Evolutionary conservation across 2,113 vertebrate species (phyloP).

Genomic region (Campylomormyrus numenius): DNA sequence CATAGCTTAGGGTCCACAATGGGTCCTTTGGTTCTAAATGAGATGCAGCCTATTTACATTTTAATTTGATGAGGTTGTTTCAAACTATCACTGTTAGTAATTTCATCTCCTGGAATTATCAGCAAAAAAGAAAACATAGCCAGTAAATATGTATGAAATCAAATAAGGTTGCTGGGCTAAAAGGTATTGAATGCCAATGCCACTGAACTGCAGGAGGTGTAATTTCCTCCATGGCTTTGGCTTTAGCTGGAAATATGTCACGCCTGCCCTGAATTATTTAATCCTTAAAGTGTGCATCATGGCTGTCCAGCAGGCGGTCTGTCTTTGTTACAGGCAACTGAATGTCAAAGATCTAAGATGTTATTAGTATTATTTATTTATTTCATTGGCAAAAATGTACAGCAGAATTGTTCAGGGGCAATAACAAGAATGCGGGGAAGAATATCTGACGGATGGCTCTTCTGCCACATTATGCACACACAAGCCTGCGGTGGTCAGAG

Average conservation of each 20-base stretch:
- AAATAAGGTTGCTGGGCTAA: slow-evolving; percentile 72
- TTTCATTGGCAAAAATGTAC: slow-evolving; percentile 74
- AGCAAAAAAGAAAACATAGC: slow-evolving; percentile 68
- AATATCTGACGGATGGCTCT: not conserved
- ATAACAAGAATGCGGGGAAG: slow-evolving; percentile 72
- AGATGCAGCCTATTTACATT: slow-evolving; percentile 77
- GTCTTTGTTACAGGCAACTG: slow-evolving; percentile 77
- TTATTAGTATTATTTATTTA: slow-evolving; percentile 40
- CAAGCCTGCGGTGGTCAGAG: not conserved
- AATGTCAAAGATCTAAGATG: slow-evolving; percentile 86
- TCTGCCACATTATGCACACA: not conserved
- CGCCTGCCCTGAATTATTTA: slow-evolving; percentile 92
- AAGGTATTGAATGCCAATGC: slow-evolving; percentile 74
- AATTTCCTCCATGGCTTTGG: slow-evolving; percentile 80
- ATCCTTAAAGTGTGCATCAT: slow-evolving; percentile 94
- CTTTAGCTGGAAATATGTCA: slow-evolving; percentile 77
- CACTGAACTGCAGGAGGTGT: slow-evolving; percentile 76
- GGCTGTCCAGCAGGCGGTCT: slow-evolving; percentile 79
- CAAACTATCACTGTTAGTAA: slow-evolving; percentile 74
- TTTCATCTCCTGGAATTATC: slow-evolving; percentile 72
- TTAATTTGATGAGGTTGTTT: slow-evolving; percentile 66
- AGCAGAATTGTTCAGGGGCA: slow-evolving; percentile 82
- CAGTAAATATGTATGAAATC: slow-evolving; percentile 77
- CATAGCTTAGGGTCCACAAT: slow-evolving; percentile 50
- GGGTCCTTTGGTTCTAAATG: slow-evolving; percentile 65